These are phyloP conservation scores for Cataglyphis hispanica DNA, from an alignment of 1,140 invertebrate genomes.

Conservation along the genomic window DNA sequence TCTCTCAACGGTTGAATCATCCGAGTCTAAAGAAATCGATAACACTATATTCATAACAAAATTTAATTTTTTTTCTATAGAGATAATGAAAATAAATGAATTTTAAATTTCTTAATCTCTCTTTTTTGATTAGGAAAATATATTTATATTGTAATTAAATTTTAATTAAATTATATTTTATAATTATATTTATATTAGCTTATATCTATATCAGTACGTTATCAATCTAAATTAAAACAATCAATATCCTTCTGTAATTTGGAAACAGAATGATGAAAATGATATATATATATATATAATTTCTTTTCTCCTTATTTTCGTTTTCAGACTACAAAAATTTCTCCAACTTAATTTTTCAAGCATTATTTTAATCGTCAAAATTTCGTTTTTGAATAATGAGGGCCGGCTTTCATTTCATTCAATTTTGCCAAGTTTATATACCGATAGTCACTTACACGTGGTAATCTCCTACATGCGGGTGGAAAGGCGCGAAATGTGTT, in stretches of 20 bases:
- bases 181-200: background rate
- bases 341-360: background rate
- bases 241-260: background rate
- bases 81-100: background rate
- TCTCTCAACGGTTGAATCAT: background rate
- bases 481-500: slow-evolving; percentile 49
- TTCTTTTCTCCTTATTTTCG: background rate
- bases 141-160: background rate
- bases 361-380: background rate
- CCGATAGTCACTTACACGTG: slow-evolving; percentile 12
- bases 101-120: background rate
- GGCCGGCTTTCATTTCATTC: slow-evolving; percentile 18
- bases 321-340: background rate
- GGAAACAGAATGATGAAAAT: background rate
- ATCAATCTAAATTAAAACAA: background rate
- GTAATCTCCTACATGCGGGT: slow-evolving; percentile 12
- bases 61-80: background rate
- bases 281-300: background rate
- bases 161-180: no score
- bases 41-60: background rate
- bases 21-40: slow-evolving; percentile 17
- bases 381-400: slow-evolving; percentile 3
- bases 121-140: background rate
- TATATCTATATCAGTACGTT: background rate
- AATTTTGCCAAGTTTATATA: slow-evolving; percentile 2